Percentiles rank a stretch among this genome's conserved stretches.
Conservation (phyloP, 2,797 vertebrate genomes). For the Scarus forsteni region DNA sequence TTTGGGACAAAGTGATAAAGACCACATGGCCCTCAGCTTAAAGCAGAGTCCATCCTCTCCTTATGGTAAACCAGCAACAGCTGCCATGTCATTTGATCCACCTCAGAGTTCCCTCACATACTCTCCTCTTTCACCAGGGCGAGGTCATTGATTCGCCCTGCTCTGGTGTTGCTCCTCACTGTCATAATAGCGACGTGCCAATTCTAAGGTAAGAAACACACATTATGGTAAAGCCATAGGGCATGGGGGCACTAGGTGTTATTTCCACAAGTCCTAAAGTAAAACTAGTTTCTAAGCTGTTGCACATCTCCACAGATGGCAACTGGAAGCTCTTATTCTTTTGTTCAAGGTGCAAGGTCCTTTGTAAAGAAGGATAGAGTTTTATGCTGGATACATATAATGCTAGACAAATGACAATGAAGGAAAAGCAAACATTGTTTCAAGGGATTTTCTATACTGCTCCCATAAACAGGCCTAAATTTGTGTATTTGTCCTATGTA, state of each 20-base stretch:
- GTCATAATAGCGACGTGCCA: conserved; percentile 34
- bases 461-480: too few relatives aligned
- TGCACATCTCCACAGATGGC: not conserved
- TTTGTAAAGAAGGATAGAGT: conserved; percentile 12
- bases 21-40: conserved; percentile 3
- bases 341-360: not conserved
- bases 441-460: conserved; percentile 36
- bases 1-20: not conserved
- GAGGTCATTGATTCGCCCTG: conserved; percentile 56
- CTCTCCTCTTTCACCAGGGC: conserved; percentile 32
- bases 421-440: conserved; percentile 44
- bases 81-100: conserved; percentile 55
- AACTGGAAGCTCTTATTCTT: conserved; percentile 16
- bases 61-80: not conserved
- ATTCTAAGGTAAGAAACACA: conserved; percentile 32
- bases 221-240: conserved; percentile 35
- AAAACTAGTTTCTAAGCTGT: not conserved
- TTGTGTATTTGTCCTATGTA: too few relatives aligned
- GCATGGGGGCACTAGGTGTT: conserved; percentile 60
- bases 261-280: conserved; percentile 29
- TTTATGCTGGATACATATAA: not conserved
- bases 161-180: conserved; percentile 41
- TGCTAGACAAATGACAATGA: conserved; percentile 16
- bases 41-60: conserved; percentile 7
- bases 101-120: conserved; percentile 34